Evolutionary conservation across 2,797 vertebrate genomes (phyloP).

Genomic region (Sebastes diaconus): DNA sequence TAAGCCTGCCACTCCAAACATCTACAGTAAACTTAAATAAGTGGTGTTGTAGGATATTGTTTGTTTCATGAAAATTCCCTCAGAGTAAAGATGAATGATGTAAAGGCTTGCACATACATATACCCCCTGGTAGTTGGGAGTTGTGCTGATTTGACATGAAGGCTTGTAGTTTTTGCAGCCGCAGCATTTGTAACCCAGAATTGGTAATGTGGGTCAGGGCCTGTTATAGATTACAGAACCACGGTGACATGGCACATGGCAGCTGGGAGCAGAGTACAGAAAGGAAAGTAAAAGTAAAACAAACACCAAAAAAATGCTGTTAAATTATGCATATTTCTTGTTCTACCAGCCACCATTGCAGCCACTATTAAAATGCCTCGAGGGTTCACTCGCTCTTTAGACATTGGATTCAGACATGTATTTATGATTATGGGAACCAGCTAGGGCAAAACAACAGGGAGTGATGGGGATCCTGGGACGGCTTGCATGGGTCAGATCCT

Average conservation of each 20-base stretch:
- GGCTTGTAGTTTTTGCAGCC: slow-evolving; percentile 31
- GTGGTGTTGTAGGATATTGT: not conserved
- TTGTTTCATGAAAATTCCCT: not conserved
- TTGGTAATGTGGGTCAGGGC: slow-evolving; percentile 42
- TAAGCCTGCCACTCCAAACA: not conserved
- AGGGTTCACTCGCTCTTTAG: not conserved
- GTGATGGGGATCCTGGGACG: slow-evolving; percentile 3
- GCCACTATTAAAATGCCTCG: not conserved
- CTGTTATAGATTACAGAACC: slow-evolving; percentile 26
- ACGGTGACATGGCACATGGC: not conserved
- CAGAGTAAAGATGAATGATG: slow-evolving; percentile 29
- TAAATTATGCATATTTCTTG: not conserved
- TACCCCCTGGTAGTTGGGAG: not conserved
- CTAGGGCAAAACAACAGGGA: slow-evolving; percentile 8
- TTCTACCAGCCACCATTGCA: not conserved
- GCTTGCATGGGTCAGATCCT: slow-evolving; percentile 41
- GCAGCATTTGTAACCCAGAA: slow-evolving; percentile 43
- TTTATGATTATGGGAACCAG: slow-evolving; percentile 1
- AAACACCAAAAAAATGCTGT: not conserved
- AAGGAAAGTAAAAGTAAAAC: not conserved
- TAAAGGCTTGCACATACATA: slow-evolving; percentile 7
- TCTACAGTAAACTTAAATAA: not conserved
- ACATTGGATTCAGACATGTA: not conserved
- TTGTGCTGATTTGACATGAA: slow-evolving; percentile 43
- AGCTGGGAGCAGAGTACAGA: not conserved